Base-by-base conservation (phyloP, 1,140 invertebrate species). In the Drosophila santomea region DNA sequence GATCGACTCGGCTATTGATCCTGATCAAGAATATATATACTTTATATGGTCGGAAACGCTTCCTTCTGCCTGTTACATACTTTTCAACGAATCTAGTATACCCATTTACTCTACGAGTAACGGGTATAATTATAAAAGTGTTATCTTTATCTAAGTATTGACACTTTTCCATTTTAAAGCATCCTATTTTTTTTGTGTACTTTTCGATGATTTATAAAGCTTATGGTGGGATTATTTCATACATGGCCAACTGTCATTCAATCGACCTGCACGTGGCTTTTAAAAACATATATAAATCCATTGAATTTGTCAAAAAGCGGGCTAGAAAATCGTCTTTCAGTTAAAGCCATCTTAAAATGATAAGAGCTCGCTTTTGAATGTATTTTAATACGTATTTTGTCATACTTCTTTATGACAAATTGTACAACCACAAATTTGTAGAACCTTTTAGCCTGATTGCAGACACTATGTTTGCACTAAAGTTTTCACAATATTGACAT, bases 141-240 rank as follows among this genome's bases (percentile, higher is more conserved):
- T 17, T 17, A 17, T 17, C 17, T 17, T 17, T 17, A 17, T 17
- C 17, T 17, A 17, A 17, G 20, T 32, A 32, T 32, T 10, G 2
- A 32, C 8, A 32, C 7, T 10, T 32, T 32, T 32, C 7, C 32
- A 2, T 32, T 32, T 10, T 3, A 32, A 32, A 32, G 32, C 7
- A 32, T 32, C 8, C 4, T 25, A 0, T 39, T 39, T 39, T 39
- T 14, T n/a, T 10, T 32, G 32, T 32, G 32, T 10, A 10, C 23
- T 28, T 32, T 12, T 36, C 3, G 4, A 25, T 10, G 66, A 28
- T 60, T 32, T 47, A 20, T 66, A 2, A n/a, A 35, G 59, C 62
- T 66, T 63, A 48, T 12, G 11, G 0, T 5, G 12, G 59, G 54
- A 62, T 63, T 60, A 63, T 41, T 25, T 6, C 14, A 39, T 43